A percentile compares a stretch with the other conserved stretches of the same genome.
These are phyloP conservation scores for Seira musarum DNA, from an alignment of 2,888 invertebrate genomes.

Conservation along the genomic window DNA sequence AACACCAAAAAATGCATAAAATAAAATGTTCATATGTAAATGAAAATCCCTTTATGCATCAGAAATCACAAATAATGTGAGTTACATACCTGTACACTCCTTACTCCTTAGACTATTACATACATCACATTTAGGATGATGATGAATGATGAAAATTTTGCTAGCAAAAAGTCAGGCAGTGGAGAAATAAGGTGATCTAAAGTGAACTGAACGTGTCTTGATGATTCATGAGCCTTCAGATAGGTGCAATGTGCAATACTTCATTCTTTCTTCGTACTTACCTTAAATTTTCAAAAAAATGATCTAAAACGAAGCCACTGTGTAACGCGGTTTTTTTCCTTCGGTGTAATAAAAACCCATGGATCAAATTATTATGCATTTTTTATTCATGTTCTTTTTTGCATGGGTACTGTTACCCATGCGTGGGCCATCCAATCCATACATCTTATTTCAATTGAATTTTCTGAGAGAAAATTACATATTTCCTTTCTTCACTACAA, in stretches of 20 bases:
- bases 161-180: neutral
- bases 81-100: too few relatives aligned
- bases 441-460: neutral
- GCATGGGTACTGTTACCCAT: neutral
- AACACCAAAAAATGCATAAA: too few relatives aligned
- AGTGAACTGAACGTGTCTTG: too few relatives aligned
- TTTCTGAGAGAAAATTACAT: neutral
- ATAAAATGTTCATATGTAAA: too few relatives aligned
- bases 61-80: neutral
- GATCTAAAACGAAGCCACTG: too few relatives aligned
- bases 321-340: neutral
- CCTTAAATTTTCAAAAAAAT: neutral
- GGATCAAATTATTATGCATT: constrained; percentile 7
- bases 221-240: neutral
- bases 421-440: neutral
- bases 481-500: neutral
- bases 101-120: too few relatives aligned
- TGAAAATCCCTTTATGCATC: neutral
- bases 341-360: neutral
- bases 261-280: too few relatives aligned
- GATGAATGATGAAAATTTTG: too few relatives aligned
- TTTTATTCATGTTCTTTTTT: constrained; percentile 2
- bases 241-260: too few relatives aligned
- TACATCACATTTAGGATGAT: too few relatives aligned
- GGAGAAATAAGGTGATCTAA: neutral